Evolutionary conservation across 2,113 vertebrate species (phyloP), one percentile per base, ranked within the genome.

Genomic region (Thymallus thymallus): DNA sequence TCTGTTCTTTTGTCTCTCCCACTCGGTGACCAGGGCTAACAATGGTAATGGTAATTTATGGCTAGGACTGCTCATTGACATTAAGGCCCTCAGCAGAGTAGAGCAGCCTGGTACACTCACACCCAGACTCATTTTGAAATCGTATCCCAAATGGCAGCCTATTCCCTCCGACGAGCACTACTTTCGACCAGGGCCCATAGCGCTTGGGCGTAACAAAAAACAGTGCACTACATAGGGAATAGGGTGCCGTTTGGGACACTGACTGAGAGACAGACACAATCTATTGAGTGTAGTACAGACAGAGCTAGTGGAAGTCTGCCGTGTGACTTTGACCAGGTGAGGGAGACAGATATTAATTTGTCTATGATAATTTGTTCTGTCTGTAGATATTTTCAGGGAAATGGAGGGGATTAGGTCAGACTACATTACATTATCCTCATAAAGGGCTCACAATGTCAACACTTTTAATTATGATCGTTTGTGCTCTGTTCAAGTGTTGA

Each of bases 1-100:
- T 41, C 30, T 35, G 18, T 7, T 32, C 74, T 29, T n/a, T 62
- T 76, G 73, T 65, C 74, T 73, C 72, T 79, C 23, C 69, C 77
- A 76, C 78, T 73, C 75, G 14, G 76, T 81, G 63, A 63, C 56
- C 58, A 0, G 69, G 45, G 80, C 56, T 70, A 86, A 87, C 82
- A 68, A 78, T 68, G 76, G 68, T 86, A 88, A 88, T 87, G 80
- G 74, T 75, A 76, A 88, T 84, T 78, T 85, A 88, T 85, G 78
- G 76, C 76, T 71, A 56, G 55, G 79, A 64, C 73, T 63, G 73
- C 75, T 85, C 83, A 82, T 82, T 85, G 84, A 89, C 82, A 81
- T 86, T 87, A 86, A 75, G 77, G 75, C 75, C 60, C 67, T 73
- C 70, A 87, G 82, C 85, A 75, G 73, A 78, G 68, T 73, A 35